Evolutionary conservation across 2,113 vertebrate genomes (phyloP).

Genomic region (Polypterus senegalus): DNA sequence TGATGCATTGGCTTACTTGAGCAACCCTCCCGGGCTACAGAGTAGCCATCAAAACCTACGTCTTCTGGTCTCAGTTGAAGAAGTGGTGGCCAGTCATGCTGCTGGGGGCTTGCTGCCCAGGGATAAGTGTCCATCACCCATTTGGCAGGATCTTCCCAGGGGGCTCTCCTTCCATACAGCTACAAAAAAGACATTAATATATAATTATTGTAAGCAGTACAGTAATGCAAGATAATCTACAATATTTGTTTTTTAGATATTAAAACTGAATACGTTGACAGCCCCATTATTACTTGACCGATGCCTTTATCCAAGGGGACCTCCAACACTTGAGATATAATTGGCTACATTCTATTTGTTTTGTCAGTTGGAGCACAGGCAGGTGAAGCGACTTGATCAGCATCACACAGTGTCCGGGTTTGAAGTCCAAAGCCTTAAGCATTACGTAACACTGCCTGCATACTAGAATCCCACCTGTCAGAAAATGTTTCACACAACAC

Average conservation of each 20-base stretch:
- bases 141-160: conserved; percentile 90
- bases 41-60: conserved; percentile 88
- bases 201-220: background rate
- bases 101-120: conserved; percentile 68
- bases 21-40: conserved; percentile 65
- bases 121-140: conserved; percentile 95
- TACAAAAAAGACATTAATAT: conserved; percentile 18
- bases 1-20: conserved; percentile 68
- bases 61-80: conserved; percentile 90
- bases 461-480: too few relatives aligned
- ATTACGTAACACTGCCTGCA: too few relatives aligned
- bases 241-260: background rate
- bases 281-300: too few relatives aligned
- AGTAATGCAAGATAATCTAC: background rate
- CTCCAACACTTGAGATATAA: too few relatives aligned
- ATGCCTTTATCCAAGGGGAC: too few relatives aligned
- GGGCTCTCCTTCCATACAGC: conserved; percentile 81
- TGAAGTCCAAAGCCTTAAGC: too few relatives aligned
- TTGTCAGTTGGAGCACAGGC: too few relatives aligned
- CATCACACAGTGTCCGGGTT: too few relatives aligned
- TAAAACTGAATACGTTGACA: background rate
- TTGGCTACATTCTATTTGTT: too few relatives aligned
- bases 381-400: too few relatives aligned
- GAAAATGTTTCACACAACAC: too few relatives aligned
- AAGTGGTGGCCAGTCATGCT: conserved; percentile 83